Conservation (phyloP, 2,797 vertebrate genomes). For the Halcyon smyrnensis region DNA sequence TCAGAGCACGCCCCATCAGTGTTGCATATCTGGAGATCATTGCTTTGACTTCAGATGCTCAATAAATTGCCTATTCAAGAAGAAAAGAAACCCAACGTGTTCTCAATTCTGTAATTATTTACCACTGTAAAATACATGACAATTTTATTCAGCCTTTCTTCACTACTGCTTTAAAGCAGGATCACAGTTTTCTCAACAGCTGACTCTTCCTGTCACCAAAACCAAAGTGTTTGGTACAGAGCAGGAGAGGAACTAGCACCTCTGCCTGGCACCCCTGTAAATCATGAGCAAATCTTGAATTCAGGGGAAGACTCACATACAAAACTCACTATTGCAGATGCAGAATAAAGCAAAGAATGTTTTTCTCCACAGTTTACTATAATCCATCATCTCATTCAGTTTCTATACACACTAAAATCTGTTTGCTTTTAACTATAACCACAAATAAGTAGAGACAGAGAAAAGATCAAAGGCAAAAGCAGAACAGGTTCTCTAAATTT, state of each 20-base stretch:
- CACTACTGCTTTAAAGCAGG: conserved; percentile 4
- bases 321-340: neutral
- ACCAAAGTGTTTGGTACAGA: neutral
- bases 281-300: neutral
- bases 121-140: neutral
- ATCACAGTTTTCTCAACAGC: conserved; percentile 37
- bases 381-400: neutral
- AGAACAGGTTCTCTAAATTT: neutral
- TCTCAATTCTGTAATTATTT: conserved; percentile 33
- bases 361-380: neutral
- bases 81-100: neutral
- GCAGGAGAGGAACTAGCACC: neutral
- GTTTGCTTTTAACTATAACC: neutral
- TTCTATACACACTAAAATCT: neutral
- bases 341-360: neutral
- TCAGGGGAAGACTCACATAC: neutral
- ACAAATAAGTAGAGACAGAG: neutral
- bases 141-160: conserved; percentile 23
- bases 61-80: neutral
- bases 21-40: neutral
- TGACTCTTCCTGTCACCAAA: conserved; percentile 20
- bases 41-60: conserved; percentile 2
- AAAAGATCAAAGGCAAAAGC: neutral
- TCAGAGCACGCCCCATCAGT: neutral
- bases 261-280: neutral